Percentiles rank a stretch among this genome's conserved stretches.
Evolutionary conservation across 2,797 vertebrate species (phyloP).

Genomic region (Pantherophis alleghaniensis): DNA sequence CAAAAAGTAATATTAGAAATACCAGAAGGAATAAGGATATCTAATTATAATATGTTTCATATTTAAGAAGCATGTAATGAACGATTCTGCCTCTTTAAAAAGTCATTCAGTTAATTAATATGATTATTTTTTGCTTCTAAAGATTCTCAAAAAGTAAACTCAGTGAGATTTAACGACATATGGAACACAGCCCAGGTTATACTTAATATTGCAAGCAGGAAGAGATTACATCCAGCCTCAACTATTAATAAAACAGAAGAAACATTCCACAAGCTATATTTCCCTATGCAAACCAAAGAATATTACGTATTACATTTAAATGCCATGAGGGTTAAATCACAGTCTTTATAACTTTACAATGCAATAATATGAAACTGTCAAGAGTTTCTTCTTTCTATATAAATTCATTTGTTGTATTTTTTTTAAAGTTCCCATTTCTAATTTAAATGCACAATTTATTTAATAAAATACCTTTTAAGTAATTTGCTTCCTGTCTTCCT

Average conservation of each 20-base stretch:
- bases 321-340: conserved; percentile 5
- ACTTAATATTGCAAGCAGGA: not conserved
- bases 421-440: conserved; percentile 13
- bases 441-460: conserved; percentile 53
- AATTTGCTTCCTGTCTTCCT: conserved; percentile 50
- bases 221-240: not conserved
- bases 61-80: conserved; percentile 1
- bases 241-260: fast-evolving
- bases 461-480: conserved; percentile 65
- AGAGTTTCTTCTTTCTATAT: not conserved
- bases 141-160: not conserved
- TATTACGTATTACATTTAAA: not conserved
- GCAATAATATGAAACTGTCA: not conserved
- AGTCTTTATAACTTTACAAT: conserved; percentile 16
- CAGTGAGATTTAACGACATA: not conserved
- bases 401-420: not conserved
- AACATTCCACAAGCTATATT: not conserved
- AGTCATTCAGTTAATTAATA: not conserved
- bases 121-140: not conserved
- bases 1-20: not conserved
- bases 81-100: not conserved
- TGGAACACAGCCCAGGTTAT: not conserved
- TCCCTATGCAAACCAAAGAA: conserved; percentile 26
- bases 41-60: not conserved
- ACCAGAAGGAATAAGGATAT: not conserved